Percentiles rank a stretch among this genome's conserved stretches.
These are phyloP conservation scores for Cantharis rufa DNA, from an alignment of 2,888 invertebrate genomes.

Conservation along the genomic window DNA sequence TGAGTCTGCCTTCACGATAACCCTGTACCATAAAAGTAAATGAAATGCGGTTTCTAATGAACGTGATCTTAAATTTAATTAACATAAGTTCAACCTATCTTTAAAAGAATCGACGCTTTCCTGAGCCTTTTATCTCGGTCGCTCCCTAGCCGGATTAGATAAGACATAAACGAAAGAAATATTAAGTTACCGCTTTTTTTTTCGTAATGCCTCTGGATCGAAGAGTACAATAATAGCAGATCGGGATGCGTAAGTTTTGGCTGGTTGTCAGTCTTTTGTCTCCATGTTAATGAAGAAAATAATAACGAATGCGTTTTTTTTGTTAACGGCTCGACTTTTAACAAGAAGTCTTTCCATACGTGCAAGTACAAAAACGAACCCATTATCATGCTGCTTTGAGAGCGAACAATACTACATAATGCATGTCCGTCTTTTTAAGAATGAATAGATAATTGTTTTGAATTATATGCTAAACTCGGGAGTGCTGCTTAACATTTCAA, in stretches of 20 bases:
- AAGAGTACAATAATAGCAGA: not conserved
- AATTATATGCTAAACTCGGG: slow-evolving; percentile 39
- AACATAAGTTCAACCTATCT: slow-evolving; percentile 13
- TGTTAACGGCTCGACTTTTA: slow-evolving; percentile 16
- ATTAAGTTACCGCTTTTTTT: slow-evolving; percentile 3
- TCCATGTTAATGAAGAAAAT: slow-evolving; percentile 18
- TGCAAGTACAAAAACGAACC: slow-evolving; percentile 35
- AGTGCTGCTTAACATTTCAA: slow-evolving; percentile 40
- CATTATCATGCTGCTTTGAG: slow-evolving; percentile 42
- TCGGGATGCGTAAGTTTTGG: slow-evolving; percentile 13
- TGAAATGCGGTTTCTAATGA: slow-evolving; percentile 1
- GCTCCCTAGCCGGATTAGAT: not conserved
- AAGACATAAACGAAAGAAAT: not conserved
- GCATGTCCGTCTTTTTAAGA: slow-evolving; percentile 41
- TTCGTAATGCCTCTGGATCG: not conserved
- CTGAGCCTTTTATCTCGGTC: not conserved
- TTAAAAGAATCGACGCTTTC: not conserved
- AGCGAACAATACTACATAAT: slow-evolving; percentile 44
- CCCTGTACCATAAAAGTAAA: slow-evolving; percentile 4
- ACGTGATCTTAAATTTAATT: slow-evolving; percentile 21
- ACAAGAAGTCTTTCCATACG: slow-evolving; percentile 22
- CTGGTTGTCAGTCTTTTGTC: slow-evolving; percentile 9
- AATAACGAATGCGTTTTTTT: slow-evolving; percentile 8
- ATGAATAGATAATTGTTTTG: slow-evolving; percentile 45
- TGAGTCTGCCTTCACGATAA: slow-evolving; percentile 1